Percentiles rank a stretch among this genome's conserved stretches.
These are phyloP conservation scores for Carassius carassius DNA, from an alignment of 2,113 vertebrate genomes.

Conservation along the genomic window DNA sequence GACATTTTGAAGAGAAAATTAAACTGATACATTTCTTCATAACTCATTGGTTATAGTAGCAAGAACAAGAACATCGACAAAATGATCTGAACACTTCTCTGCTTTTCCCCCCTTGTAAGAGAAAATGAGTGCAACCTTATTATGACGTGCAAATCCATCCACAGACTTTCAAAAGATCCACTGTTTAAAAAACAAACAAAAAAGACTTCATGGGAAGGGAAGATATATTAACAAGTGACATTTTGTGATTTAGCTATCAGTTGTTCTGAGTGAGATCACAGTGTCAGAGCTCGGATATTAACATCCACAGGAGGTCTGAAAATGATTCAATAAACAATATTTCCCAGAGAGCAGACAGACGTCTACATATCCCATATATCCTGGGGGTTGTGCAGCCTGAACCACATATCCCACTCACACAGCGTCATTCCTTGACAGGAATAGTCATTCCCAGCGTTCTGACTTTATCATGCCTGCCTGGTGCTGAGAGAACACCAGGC, in stretches of 20 bases:
- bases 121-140: not conserved
- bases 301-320: conserved; percentile 7
- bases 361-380: not conserved
- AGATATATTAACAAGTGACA: not conserved
- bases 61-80: not conserved
- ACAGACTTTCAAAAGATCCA: not conserved
- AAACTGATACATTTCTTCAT: not conserved
- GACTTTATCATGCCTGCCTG: conserved; percentile 23
- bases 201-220: not conserved
- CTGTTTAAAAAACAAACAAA: not conserved
- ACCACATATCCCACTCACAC: conserved; percentile 11
- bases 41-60: not conserved
- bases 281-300: not conserved
- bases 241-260: conserved; percentile 16
- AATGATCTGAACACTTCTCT: not conserved
- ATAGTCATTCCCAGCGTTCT: conserved; percentile 10
- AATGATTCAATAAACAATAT: conserved; percentile 37
- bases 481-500: conserved; percentile 10
- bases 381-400: not conserved
- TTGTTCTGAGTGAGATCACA: not conserved
- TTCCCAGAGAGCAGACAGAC: conserved; percentile 2
- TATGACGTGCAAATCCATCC: not conserved
- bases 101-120: no score
- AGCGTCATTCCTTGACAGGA: not conserved
- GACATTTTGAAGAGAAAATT: no score